Percentiles rank a stretch among this genome's conserved stretches.
Evolutionary conservation across 2,888 invertebrate genomes (phyloP).

Genomic region (Apamea anceps): DNA sequence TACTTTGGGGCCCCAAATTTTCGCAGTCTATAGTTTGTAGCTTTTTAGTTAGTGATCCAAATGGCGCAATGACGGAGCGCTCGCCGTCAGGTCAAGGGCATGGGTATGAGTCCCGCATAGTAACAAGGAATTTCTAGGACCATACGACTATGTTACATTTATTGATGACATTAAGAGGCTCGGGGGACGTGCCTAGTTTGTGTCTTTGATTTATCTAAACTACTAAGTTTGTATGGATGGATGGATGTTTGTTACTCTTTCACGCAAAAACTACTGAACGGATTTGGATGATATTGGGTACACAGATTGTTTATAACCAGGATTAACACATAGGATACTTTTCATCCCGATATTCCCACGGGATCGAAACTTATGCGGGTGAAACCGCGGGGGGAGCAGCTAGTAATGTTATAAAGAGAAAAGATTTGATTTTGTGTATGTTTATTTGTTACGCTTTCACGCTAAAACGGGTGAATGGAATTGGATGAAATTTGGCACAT

Average conservation of each 20-base stretch:
- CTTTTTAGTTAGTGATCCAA: slow-evolving; percentile 36
- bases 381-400: no score
- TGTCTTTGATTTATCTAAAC: background rate
- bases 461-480: no score
- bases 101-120: slow-evolving; percentile 28
- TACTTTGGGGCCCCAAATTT: slow-evolving; percentile 23
- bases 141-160: background rate
- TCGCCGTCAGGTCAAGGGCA: slow-evolving; percentile 40
- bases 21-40: slow-evolving; percentile 23
- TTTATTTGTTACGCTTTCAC: no score
- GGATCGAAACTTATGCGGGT: no score
- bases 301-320: no score
- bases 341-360: no score
- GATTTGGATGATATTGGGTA: no score
- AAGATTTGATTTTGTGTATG: background rate
- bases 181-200: background rate
- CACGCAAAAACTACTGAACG: no score
- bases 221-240: background rate
- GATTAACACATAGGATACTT: no score
- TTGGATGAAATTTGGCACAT: no score
- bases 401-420: background rate
- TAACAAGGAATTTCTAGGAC: slow-evolving; percentile 19
- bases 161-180: background rate
- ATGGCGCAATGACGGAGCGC: slow-evolving; percentile 23
- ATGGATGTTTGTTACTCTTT: no score